Conservation (phyloP, 2,888 invertebrate genomes). For the Hemicrepidius hirtus region DNA sequence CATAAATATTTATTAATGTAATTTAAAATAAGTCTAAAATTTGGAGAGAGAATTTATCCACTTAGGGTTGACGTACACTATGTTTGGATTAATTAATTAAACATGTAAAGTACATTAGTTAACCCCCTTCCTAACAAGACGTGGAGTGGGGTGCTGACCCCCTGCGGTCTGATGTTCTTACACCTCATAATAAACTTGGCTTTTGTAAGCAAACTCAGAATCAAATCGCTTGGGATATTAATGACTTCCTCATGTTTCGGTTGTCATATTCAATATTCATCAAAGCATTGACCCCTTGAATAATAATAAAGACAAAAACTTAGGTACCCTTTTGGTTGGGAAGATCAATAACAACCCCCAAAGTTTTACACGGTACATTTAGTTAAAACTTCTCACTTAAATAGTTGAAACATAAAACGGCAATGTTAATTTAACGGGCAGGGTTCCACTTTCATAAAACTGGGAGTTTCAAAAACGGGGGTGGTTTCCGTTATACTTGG, state of each 20-base stretch:
- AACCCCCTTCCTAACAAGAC: conserved; percentile 33
- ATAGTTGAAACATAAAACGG: too few species aligned
- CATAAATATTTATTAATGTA: too few species aligned
- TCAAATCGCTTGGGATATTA: conserved; percentile 17
- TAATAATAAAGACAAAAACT: too few species aligned
- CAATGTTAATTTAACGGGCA: too few species aligned
- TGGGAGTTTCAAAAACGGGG: too few species aligned
- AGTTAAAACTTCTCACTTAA: too few species aligned
- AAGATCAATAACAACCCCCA: too few species aligned
- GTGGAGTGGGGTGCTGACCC: conserved; percentile 26
- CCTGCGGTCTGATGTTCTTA: conserved; percentile 33
- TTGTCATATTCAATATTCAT: background rate
- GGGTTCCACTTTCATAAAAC: too few species aligned
- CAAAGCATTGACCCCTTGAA: background rate
- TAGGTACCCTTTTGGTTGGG: too few species aligned
- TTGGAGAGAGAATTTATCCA: background rate
- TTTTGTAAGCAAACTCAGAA: conserved; percentile 15
- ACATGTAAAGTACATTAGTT: conserved; percentile 46
- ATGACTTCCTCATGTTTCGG: conserved; percentile 3
- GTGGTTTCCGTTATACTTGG: too few species aligned
- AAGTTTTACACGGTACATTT: too few species aligned
- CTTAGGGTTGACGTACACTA: conserved; percentile 20
- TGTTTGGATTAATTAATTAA: conserved; percentile 41
- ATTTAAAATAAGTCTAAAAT: conserved; percentile 12
- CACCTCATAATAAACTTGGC: conserved; percentile 33